Base-by-base conservation (phyloP, 64 coral and sea anemone species). In the Porites australiensis region DNA sequence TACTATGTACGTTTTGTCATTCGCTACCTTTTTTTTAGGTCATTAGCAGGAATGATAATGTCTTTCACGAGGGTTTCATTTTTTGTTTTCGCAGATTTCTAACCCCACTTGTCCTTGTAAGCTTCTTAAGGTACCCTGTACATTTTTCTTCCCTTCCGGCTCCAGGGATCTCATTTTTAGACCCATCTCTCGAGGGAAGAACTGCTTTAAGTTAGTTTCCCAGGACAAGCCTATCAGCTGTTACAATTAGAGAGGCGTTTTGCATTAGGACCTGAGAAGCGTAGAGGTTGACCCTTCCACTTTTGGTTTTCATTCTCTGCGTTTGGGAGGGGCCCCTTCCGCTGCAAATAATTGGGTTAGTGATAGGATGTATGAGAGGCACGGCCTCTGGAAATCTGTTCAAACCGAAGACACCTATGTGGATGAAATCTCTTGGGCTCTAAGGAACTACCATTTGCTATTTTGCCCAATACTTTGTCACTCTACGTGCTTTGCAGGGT, bases 361-460 rank as follows among this genome's bases (percentile, higher is more conserved):
- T 58, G 61, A 83, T 55, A 50, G 80, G 44, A n/a, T 83, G 44
- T 57, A 62, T 83, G 53, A 83, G 63, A 50, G 80, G 16, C 80
- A 83, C 59, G 80, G 80, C 18, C 80, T 52, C 44, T 83, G 80
- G 57, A 83, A 83, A 44, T 62, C 54, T 55, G 51, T 58, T 59
- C 44, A 37, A 43, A 57, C 80, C 44, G 61, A 90, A 57, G 64
- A 90, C 66, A 69, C 37, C 47, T 90, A 82, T 37, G 44, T 90
- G 19, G 14, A 81, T 21, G 89, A 90, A 69, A 44, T 18, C 66
- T 65, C 46, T 64, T 20, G 54, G 76, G 20, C 58, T 80, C 54
- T 90, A 76, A n/a, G 60, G 89, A 70, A 50, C 81, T 77, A 23
- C 19, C 75, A 51, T 37, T 77, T 45, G 47, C 19, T 45, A 45